Conservation (phyloP, 2,888 invertebrate genomes). For the Drosophila meridiana region DNA sequence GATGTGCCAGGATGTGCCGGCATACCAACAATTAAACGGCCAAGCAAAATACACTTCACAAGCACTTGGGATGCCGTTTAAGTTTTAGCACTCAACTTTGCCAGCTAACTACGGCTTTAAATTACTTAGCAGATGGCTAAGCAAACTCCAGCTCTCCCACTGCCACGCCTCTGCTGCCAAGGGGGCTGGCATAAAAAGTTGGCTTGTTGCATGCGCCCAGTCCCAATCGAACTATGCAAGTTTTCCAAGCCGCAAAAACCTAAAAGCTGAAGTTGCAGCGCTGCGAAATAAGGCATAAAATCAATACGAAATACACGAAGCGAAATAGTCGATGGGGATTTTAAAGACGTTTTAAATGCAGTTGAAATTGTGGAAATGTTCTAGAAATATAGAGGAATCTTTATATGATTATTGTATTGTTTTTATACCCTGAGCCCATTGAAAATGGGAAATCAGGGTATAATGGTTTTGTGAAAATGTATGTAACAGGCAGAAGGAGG, state of each 20-base stretch:
- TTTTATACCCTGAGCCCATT: too few relatives aligned
- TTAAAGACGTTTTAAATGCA: background rate
- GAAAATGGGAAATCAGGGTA: too few relatives aligned
- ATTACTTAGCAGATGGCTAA: constrained; percentile 59
- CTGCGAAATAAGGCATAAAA: constrained; percentile 60
- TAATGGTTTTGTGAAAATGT: too few relatives aligned
- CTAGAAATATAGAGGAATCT: too few relatives aligned
- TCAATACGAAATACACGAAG: constrained; percentile 41
- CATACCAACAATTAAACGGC: constrained; percentile 73
- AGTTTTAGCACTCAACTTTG: constrained; percentile 75
- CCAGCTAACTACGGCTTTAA: constrained; percentile 72
- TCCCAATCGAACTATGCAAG: constrained; percentile 49
- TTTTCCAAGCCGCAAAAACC: constrained; percentile 67
- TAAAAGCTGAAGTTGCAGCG: constrained; percentile 60
- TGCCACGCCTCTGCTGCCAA: background rate
- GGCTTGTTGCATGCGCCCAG: constrained; percentile 17
- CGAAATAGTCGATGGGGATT: background rate
- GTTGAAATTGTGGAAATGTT: background rate
- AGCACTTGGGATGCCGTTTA: constrained; percentile 60
- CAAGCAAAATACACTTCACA: constrained; percentile 28
- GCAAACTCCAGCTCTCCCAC: background rate
- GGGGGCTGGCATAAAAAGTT: constrained; percentile 5
- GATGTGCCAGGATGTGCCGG: constrained; percentile 8
- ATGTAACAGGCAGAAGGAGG: too few relatives aligned
- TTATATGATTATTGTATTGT: too few relatives aligned